phyloP scores from a whole-genome alignment of 2,888 invertebrate genomes.

The Drosophila vallismaia region DNA sequence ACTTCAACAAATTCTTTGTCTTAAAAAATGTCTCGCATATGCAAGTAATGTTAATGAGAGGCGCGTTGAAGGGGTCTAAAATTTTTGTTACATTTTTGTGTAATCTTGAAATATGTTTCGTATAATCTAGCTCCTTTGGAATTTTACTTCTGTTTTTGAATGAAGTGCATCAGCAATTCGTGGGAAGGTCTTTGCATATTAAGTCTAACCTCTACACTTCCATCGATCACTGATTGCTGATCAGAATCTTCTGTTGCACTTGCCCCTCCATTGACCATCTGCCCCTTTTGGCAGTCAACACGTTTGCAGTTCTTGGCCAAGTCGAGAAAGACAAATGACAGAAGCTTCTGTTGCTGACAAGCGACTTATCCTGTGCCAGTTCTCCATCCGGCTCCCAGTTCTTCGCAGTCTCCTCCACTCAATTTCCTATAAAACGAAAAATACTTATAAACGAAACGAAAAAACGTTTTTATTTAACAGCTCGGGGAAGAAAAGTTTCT shows the following conservation, averaged over 20 bases:
- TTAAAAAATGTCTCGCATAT: constrained; percentile 23
- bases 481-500: constrained; percentile 51
- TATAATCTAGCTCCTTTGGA: no score
- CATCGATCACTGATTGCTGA: constrained; percentile 67
- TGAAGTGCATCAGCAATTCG: constrained; percentile 26
- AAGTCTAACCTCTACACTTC: constrained; percentile 25
- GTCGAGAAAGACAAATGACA: constrained; percentile 67
- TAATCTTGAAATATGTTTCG: no score
- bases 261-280: constrained; percentile 43
- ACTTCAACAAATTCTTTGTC: neutral
- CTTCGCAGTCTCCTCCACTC: constrained; percentile 36
- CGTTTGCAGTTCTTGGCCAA: constrained; percentile 53
- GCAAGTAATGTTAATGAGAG: constrained; percentile 41
- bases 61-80: constrained; percentile 1
- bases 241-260: constrained; percentile 39
- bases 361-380: constrained; percentile 53
- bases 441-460: constrained; percentile 4
- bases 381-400: constrained; percentile 8
- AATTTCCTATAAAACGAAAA: constrained; percentile 65
- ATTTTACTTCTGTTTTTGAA: neutral
- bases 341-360: constrained; percentile 66
- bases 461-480: constrained; percentile 72
- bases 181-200: constrained; percentile 16
- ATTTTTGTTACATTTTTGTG: no score
- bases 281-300: constrained; percentile 51